Conservation (phyloP, 2,113 vertebrate genomes). For the Varanus salvator region DNA sequence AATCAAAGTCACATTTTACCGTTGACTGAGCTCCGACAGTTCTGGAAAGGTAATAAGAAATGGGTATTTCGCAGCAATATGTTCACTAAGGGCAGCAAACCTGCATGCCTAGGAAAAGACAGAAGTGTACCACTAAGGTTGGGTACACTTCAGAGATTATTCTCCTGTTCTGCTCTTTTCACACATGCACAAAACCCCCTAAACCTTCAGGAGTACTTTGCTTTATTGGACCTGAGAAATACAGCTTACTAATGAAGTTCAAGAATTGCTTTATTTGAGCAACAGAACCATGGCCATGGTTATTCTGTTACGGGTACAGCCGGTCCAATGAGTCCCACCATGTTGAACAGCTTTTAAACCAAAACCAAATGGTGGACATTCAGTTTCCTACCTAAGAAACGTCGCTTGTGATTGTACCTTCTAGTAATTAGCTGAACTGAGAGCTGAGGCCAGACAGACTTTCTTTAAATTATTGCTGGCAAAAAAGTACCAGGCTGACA, state of each 20-base stretch:
- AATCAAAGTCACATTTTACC: no score
- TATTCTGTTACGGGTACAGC: neutral
- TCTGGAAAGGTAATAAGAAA: no score
- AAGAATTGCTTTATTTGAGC: neutral
- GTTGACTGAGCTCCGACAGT: no score
- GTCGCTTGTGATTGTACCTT: neutral
- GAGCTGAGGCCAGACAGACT: conserved; percentile 11
- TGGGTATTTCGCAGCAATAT: no score
- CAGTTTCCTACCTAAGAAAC: conserved; percentile 3
- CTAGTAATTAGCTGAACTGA: neutral
- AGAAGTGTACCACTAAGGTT: no score
- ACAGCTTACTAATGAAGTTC: neutral
- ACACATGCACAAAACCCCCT: no score
- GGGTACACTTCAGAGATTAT: no score
- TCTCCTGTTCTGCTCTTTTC: no score
- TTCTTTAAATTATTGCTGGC: conserved; percentile 14
- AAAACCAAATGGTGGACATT: neutral
- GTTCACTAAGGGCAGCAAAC: no score
- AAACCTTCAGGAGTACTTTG: no score
- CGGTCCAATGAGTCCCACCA: neutral
- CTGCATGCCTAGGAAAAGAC: no score
- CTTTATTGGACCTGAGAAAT: neutral
- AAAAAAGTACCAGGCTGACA: neutral
- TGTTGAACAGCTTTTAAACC: neutral
- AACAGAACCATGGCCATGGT: neutral